phyloP scores from a whole-genome alignment of 2,113 vertebrate species.

The Oncorhynchus keta region DNA sequence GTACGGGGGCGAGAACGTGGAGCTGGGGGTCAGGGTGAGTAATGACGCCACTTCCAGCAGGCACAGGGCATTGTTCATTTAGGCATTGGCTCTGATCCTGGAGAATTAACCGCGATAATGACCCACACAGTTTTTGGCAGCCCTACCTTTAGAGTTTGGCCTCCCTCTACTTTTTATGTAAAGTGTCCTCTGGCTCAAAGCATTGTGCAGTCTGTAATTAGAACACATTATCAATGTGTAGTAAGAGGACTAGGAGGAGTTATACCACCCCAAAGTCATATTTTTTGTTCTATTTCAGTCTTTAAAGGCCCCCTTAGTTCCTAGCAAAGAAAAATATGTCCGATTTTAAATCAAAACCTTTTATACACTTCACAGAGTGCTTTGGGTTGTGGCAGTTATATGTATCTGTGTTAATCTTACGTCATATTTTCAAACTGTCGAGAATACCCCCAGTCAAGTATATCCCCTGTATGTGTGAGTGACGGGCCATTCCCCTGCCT shows the following conservation, averaged over 20 bases:
- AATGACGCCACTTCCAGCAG: constrained; percentile 29
- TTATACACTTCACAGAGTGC: neutral
- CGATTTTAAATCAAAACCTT: neutral
- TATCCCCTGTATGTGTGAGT: neutral
- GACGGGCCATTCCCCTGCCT: neutral
- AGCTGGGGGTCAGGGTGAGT: constrained; percentile 95
- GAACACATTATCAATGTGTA: constrained; percentile 4
- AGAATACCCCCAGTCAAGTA: neutral
- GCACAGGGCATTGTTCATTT: constrained; percentile 46
- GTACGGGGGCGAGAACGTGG: constrained; percentile 96
- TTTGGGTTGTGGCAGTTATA: neutral
- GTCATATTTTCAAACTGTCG: neutral
- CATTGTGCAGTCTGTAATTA: neutral
- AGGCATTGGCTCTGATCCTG: constrained; percentile 43
- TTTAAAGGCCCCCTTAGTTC: neutral
- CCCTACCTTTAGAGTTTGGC: constrained; percentile 24
- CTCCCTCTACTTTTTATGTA: constrained; percentile 15
- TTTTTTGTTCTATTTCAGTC: neutral
- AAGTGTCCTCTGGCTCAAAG: constrained; percentile 29
- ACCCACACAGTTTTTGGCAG: constrained; percentile 43
- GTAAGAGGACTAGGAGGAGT: neutral
- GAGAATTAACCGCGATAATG: constrained; percentile 58
- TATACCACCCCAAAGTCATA: neutral
- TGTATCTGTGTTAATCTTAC: neutral
- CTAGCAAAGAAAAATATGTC: neutral